Conservation (phyloP, 2,797 vertebrate genomes). For the Pipistrellus pygmaeus region DNA sequence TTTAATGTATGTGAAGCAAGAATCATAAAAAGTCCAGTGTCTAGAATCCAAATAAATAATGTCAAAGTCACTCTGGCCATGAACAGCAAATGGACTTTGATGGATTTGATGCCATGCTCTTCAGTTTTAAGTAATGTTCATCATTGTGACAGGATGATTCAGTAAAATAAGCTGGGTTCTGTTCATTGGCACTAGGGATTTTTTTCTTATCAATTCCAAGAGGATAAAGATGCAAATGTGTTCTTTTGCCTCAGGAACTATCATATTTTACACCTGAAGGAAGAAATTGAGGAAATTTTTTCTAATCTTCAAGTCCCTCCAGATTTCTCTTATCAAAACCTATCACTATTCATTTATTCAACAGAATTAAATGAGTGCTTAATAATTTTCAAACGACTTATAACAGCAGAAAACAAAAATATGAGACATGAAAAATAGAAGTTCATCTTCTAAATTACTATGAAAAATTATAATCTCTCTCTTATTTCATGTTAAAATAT, state of each 20-base stretch:
- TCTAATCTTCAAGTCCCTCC: neutral
- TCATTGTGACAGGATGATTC: conserved; percentile 5
- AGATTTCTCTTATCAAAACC: neutral
- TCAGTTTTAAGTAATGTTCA: conserved; percentile 25
- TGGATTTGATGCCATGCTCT: neutral
- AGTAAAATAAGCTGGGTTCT: neutral
- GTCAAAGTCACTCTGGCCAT: neutral
- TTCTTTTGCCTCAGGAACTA: neutral
- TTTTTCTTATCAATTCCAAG: neutral
- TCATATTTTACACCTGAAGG: neutral
- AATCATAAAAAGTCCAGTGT: neutral
- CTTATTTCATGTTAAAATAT: neutral
- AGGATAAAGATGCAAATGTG: neutral
- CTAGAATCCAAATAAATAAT: neutral
- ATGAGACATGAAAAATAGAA: neutral
- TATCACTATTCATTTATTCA: neutral
- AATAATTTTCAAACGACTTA: neutral
- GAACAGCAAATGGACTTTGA: neutral
- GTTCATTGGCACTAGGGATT: neutral
- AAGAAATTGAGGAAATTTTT: neutral
- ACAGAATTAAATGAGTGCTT: neutral
- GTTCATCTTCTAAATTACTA: neutral
- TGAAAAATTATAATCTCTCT: neutral
- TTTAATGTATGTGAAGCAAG: neutral
- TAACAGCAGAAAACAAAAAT: neutral